Evolutionary conservation across 2,113 vertebrate species (phyloP), one percentile per base, ranked within the genome.

Genomic region (Pungitius pungitius): DNA sequence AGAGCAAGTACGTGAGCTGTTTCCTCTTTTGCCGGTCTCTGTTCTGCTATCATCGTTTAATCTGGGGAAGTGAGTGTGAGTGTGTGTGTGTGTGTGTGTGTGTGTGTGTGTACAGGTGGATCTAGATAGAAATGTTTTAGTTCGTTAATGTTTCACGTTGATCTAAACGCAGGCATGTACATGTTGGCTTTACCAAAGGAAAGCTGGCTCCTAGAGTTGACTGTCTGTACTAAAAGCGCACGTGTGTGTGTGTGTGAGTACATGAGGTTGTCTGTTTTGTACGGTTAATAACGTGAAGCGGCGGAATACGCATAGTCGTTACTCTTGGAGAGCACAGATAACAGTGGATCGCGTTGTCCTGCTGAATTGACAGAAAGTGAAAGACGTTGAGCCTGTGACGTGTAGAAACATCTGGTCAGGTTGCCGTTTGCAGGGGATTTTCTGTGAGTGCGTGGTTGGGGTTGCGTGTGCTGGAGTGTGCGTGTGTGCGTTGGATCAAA

Each of bases 1-100:
- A 18, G 26, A 58, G 11, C 20, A 40, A 33, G 45, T 68, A 14
- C 11, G 40, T 0, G 73, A 67, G n/a, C 47, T 69, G 74, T 84
- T 89, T 87, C 88, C 90, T 86, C 82, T 82, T 81, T 45, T 49
- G 10, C 12, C 20, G 69, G 58, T 83, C 57, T 84, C 73, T 83
- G 64, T 87, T 92, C 86, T 90, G 74, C 85, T 81, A 1, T 87
- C 58, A 80, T n/a, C 70, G 75, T 64, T 80, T 57, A 17, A 69
- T 40, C 27, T 59, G 49, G 76, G 89, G 87, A 90, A 91, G 88
- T 87, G 60, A 43, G 20, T 58, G 27, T 70, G 13, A 26, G 14
- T 60, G 15, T 20, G 22, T 22, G 15, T 30, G 8, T 52, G n/a
- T n/a, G n/a, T n/a, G n/a, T n/a, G n/a, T n/a, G 27, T 70, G 13